Conservation (phyloP, 2,113 vertebrate genomes). For the Parotia lawesii region DNA sequence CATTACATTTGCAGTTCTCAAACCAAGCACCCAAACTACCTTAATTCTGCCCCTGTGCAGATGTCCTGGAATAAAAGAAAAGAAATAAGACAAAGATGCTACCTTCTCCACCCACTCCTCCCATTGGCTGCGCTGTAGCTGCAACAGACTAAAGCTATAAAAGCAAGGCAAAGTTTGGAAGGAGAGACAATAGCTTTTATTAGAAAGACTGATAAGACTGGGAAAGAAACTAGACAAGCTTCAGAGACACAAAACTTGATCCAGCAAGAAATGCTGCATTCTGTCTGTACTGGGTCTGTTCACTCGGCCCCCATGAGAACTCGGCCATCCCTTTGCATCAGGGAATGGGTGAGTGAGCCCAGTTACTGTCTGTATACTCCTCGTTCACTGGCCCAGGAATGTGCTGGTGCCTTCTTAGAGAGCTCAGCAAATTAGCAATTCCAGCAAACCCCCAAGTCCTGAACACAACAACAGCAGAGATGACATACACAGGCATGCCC, state of each 20-base stretch:
- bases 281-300: neutral
- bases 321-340: neutral
- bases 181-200: neutral
- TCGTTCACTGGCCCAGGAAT: fast-evolving
- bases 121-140: neutral
- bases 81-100: conserved; percentile 33
- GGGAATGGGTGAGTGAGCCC: fast-evolving
- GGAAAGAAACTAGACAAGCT: neutral
- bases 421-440: neutral
- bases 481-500: neutral
- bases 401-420: neutral
- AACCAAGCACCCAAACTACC: conserved; percentile 62
- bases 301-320: neutral
- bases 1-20: conserved; percentile 1
- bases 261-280: neutral
- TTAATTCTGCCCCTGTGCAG: conserved; percentile 58
- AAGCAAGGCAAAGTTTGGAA: neutral
- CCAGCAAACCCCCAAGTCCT: neutral
- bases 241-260: neutral
- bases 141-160: neutral
- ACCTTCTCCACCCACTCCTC: neutral
- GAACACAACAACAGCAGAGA: neutral
- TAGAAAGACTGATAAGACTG: neutral
- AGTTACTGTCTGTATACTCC: neutral
- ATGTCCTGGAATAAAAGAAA: conserved; percentile 39